These are phyloP conservation scores for Cerastis leucographa DNA, from an alignment of 2,888 invertebrate species.

Conservation along the genomic window DNA sequence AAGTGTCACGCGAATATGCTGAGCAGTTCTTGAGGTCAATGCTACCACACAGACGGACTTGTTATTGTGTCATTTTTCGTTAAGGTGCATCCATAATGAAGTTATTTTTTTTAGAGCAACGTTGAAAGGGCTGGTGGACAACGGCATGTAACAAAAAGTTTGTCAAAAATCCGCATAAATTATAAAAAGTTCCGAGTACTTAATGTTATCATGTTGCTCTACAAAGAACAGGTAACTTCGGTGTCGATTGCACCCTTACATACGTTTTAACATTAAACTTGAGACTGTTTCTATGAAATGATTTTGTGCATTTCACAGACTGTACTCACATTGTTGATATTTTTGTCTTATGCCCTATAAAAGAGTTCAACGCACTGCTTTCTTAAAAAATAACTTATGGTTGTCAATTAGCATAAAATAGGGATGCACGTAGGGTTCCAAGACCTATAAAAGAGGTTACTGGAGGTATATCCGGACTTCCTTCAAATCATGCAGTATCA, in stretches of 20 bases:
- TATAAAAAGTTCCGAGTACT: not conserved
- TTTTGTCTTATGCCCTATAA: not conserved
- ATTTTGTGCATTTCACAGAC: not conserved
- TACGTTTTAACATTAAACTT: too few species aligned
- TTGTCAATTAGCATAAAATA: too few species aligned
- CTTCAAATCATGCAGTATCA: too few species aligned
- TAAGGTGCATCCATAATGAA: not conserved
- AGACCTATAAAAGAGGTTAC: too few species aligned
- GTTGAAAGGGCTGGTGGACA: not conserved
- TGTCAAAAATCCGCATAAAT: not conserved
- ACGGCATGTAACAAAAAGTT: not conserved
- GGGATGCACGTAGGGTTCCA: too few species aligned
- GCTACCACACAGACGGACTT: slow-evolving; percentile 32
- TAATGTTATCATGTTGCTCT: too few species aligned
- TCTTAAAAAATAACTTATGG: not conserved
- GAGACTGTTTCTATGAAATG: not conserved
- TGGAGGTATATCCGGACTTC: too few species aligned
- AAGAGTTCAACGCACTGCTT: slow-evolving; percentile 3
- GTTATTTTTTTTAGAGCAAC: not conserved
- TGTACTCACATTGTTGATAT: not conserved
- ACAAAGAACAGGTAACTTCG: not conserved
- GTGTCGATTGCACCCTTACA: too few species aligned
- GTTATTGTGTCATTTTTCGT: slow-evolving; percentile 16
- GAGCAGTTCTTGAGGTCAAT: slow-evolving; percentile 54
- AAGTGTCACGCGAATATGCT: slow-evolving; percentile 54